A percentile compares a stretch with the other conserved stretches of the same genome.
These are phyloP conservation scores for Piaya cayana DNA, from an alignment of 2,113 vertebrate genomes.

Conservation along the genomic window DNA sequence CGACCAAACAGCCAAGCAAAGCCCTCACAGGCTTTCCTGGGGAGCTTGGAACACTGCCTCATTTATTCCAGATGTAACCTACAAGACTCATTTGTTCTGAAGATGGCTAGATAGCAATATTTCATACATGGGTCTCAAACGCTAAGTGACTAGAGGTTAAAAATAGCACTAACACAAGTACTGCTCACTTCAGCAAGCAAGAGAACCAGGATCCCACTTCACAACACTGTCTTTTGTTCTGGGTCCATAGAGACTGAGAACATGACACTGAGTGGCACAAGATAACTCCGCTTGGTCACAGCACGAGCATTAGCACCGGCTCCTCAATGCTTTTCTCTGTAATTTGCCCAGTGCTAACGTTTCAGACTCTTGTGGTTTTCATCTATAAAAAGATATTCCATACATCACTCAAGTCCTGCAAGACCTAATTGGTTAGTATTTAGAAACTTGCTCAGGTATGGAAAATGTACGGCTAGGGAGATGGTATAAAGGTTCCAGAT, in stretches of 20 bases:
- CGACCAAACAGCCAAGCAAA: not conserved
- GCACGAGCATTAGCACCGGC: not conserved
- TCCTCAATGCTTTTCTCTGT: not conserved
- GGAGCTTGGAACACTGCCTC: constrained; percentile 49
- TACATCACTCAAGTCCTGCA: not conserved
- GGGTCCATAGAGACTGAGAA: not conserved
- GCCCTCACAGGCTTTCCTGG: not conserved
- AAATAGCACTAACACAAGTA: not conserved
- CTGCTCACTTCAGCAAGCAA: not conserved
- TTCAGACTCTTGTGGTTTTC: not conserved
- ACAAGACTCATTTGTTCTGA: not conserved
- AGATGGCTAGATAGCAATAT: not conserved
- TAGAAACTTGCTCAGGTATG: not conserved
- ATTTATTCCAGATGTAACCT: constrained; percentile 25
- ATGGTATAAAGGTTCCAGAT: not conserved
- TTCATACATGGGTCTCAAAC: not conserved
- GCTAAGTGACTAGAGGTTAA: not conserved
- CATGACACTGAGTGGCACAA: fast-evolving
- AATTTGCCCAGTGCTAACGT: not conserved
- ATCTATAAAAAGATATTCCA: not conserved
- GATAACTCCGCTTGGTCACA: not conserved
- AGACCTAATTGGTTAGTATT: not conserved
- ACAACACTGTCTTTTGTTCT: not conserved
- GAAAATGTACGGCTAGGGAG: not conserved
- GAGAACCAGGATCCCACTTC: not conserved